Base-by-base conservation (phyloP, 2,113 vertebrate species). In the Pavo muticus region DNA sequence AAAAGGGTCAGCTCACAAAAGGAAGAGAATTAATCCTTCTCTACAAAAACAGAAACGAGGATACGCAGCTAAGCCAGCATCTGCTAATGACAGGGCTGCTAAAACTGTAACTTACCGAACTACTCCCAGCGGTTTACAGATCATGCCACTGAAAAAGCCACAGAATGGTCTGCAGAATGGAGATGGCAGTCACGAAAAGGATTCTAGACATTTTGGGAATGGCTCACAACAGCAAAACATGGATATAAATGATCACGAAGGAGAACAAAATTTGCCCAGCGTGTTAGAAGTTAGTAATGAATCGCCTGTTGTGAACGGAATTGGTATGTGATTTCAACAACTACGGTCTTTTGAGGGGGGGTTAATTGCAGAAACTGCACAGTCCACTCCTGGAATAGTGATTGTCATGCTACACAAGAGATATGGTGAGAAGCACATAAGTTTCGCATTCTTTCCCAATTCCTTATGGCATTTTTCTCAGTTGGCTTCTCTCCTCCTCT, bases 51-150 rank as follows among this genome's bases (percentile, higher is more conserved):
- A 98, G 44, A 98, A 97, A 94, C 97, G 97, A 96, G 98, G 97
- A 68, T 98, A 97, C 3, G 59, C 98, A 19, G 97, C 98, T 61
- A 99, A 99, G 91, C 97, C 97, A 44, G 92, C 97, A 4, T 72
- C 96, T 7, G 98, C 97, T 20, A 98, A 96, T 8, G 99, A 99
- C 94, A 97, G 98, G 94, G 98, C 98, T 30, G 96, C 98, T 94
- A 99, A 99, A 98, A 98, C 98, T 11, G 98, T 99, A 86, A 98
- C 98, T 16, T 99, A 98, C 95, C 98, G 98, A 98, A 98, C 98
- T 96, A 98, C 98, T 10, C 97, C 98, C 45, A 98, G 98, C 15
- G 98, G 97, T n/a, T 96, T 99, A 90, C 98, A 98, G 88, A 99
- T 99, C 84, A 98, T 98, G 96, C 98, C 98, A 18, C 87, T 98